phyloP scores from a whole-genome alignment of 2,113 vertebrate genomes.

The Fulmarus glacialis region DNA sequence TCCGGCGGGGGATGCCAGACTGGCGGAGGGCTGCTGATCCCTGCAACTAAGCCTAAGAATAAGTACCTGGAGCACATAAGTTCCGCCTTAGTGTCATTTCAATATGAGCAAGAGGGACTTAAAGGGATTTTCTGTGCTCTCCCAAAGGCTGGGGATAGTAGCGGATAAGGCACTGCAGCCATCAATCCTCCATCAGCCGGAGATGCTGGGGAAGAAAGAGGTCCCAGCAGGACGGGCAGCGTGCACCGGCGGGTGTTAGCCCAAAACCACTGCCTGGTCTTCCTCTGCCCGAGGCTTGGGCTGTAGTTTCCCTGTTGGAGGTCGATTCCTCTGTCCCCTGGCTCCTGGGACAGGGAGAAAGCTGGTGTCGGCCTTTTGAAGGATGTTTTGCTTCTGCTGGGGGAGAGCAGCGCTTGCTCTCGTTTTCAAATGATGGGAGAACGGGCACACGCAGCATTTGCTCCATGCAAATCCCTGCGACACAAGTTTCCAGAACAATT shows the following conservation, averaged over 20 bases:
- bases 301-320: background rate
- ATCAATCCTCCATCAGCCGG: background rate
- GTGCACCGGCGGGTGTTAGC: background rate
- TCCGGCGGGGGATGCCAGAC: accelerated
- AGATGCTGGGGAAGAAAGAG: background rate
- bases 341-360: background rate
- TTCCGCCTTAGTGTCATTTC: constrained; percentile 49
- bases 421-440: background rate
- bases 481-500: background rate
- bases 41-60: background rate
- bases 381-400: background rate
- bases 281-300: background rate
- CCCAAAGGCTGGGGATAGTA: background rate
- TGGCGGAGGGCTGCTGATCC: background rate
- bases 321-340: background rate
- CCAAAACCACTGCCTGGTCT: background rate
- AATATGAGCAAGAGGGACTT: constrained; percentile 8
- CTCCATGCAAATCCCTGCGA: accelerated
- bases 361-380: background rate
- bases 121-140: constrained; percentile 51
- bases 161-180: background rate
- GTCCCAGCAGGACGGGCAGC: background rate
- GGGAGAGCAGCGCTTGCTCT: background rate
- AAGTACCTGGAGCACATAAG: constrained; percentile 41
- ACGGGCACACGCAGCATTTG: accelerated